Conservation (phyloP, 2,888 invertebrate genomes). For the Trachelus iudaicus region DNA sequence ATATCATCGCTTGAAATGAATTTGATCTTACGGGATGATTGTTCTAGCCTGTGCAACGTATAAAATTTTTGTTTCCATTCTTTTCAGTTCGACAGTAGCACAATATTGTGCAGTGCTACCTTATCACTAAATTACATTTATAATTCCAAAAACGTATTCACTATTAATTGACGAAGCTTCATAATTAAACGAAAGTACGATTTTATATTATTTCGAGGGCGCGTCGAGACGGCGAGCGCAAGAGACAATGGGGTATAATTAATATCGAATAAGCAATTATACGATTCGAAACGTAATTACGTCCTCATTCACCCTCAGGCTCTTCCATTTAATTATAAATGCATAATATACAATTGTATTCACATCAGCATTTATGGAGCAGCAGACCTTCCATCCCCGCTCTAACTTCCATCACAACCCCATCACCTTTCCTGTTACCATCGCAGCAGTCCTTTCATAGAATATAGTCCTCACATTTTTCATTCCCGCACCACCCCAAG, state of each 20-base stretch:
- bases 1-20: too few relatives aligned
- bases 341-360: constrained; percentile 32
- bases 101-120: too few relatives aligned
- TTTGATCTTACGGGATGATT: too few relatives aligned
- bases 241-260: constrained; percentile 27
- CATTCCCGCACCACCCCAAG: neutral
- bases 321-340: constrained; percentile 39
- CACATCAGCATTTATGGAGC: constrained; percentile 11
- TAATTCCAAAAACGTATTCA: too few relatives aligned
- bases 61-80: too few relatives aligned
- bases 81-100: too few relatives aligned
- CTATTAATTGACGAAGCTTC: too few relatives aligned
- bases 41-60: too few relatives aligned
- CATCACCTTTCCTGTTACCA: neutral
- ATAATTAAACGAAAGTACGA: neutral
- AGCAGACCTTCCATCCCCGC: neutral
- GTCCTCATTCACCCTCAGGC: constrained; percentile 23
- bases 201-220: neutral
- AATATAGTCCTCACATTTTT: too few relatives aligned
- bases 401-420: neutral
- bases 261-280: constrained; percentile 44
- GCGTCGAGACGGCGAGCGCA: neutral
- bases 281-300: constrained; percentile 42
- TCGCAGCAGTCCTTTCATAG: too few relatives aligned
- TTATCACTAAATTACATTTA: too few relatives aligned